These are phyloP conservation scores for Pomatostomus ruficeps DNA, from an alignment of 2,113 vertebrate genomes.

Conservation along the genomic window DNA sequence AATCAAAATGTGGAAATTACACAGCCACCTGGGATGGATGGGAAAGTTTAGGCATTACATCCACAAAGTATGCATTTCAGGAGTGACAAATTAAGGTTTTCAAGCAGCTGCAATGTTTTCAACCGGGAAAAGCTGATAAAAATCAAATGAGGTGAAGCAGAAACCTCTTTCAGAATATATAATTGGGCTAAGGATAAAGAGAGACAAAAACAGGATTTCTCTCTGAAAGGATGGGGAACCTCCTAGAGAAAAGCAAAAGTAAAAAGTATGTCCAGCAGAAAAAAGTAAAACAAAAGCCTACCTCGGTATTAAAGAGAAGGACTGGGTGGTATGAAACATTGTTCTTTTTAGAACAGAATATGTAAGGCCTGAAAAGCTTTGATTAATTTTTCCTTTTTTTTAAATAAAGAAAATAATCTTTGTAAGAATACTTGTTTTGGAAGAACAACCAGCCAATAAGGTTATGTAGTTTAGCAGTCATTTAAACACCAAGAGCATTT, in stretches of 20 bases:
- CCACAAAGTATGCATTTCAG: background rate
- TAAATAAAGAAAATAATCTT: background rate
- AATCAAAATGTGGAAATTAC: background rate
- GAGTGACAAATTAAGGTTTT: conserved; percentile 6
- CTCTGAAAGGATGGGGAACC: background rate
- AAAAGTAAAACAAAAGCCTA: background rate
- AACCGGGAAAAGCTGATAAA: background rate
- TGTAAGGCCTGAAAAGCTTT: background rate
- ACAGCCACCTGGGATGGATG: background rate
- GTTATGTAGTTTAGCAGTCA: background rate
- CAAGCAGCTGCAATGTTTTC: background rate
- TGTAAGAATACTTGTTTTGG: background rate
- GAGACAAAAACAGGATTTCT: background rate
- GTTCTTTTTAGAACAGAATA: background rate
- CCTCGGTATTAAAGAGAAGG: background rate
- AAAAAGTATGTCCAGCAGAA: background rate
- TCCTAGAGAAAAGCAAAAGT: background rate
- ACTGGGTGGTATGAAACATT: background rate
- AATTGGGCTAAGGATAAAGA: background rate
- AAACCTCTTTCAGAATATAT: background rate
- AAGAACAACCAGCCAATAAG: background rate
- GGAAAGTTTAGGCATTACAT: background rate
- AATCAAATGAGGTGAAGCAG: background rate
- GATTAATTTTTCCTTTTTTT: background rate
- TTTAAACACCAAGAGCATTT: background rate